Base-by-base conservation (phyloP, 1,140 invertebrate genomes). In the Meloidogyne floridensis region DNA sequence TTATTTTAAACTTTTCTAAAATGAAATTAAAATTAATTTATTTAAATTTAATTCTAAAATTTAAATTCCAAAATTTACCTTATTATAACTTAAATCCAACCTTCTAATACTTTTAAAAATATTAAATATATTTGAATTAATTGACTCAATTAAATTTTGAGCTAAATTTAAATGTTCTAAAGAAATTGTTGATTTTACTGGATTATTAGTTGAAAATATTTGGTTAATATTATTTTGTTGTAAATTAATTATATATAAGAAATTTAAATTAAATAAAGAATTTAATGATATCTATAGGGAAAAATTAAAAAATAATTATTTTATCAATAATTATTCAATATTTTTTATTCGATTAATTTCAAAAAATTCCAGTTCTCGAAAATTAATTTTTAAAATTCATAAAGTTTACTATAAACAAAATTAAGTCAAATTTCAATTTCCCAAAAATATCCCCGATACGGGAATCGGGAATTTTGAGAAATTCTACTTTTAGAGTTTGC, bases 161-260 rank as follows among this genome's bases (percentile, higher is more conserved):
- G 78, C 70, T 15, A 86, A 59, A 11, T 81, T 56, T 51, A 85
- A 53, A 59, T 65, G n/a, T 65, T 65, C 59, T 65, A 65, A 65
- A n/a, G 15, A 15, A 59, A 59, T 59, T 15, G 15, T n/a, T n/a
- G 15, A 7, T 65, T n/a, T 65, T 86, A 69, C 20, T 87, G 6
- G 15, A 56, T 53, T 32, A n/a, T 65, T 70, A 81, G 72, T 18
- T 56, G n/a, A 20, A 86, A 53, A 43, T 2, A 86, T 72, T 32
- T 71, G 42, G 5, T 42, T 87, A 59, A 86, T 87, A 69, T 86
- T 87, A 32, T 86, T 86, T 15, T 82, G 69, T 53, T 86, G 80
- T 20, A 86, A 79, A 80, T 86, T 83, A 43, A 86, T 42, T 65
- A 59, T 84, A 7, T 77, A 47, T 42, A 86, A 78, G 3, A 74